A percentile compares a stretch with the other conserved stretches of the same genome.
Conservation (phyloP, 2,797 vertebrate species). For the Serranus cabrilla region DNA sequence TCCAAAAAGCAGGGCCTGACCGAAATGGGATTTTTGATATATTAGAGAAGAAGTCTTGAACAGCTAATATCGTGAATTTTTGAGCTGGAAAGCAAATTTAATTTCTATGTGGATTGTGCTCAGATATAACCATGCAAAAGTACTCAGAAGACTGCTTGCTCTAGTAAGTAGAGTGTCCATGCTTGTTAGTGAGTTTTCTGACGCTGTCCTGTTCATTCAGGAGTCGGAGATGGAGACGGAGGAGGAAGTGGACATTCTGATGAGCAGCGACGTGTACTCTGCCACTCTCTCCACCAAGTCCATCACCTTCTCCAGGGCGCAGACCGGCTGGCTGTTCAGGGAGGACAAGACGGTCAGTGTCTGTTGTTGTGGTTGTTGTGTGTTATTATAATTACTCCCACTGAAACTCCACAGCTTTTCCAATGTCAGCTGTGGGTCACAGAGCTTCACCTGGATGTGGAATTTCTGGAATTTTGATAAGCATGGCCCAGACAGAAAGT, state of each 20-base stretch:
- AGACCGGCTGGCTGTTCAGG: constrained; percentile 97
- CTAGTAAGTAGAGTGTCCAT: neutral
- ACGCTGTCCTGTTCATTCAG: constrained; percentile 74
- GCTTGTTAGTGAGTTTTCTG: constrained; percentile 1
- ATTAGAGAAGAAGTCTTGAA: no score
- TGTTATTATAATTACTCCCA: neutral
- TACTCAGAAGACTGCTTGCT: no score
- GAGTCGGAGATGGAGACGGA: constrained; percentile 99
- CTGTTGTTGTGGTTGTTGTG: neutral
- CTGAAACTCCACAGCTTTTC: neutral
- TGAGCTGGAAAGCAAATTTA: no score
- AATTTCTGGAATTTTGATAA: constrained; percentile 27
- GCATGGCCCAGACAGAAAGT: constrained; percentile 23
- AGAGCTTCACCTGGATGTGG: neutral
- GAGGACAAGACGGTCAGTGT: constrained; percentile 95
- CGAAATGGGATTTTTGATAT: no score
- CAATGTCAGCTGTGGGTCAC: constrained; percentile 8
- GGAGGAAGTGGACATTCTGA: constrained; percentile 99
- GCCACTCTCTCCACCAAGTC: constrained; percentile 99
- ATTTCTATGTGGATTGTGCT: no score
- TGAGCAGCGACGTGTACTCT: constrained; percentile 99
- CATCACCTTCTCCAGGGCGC: constrained; percentile 96
- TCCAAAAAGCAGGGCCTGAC: no score
- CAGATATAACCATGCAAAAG: no score
- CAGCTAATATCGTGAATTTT: no score